phyloP scores from a whole-genome alignment of 1,140 invertebrate species.

The Bradysia coprophila region DNA sequence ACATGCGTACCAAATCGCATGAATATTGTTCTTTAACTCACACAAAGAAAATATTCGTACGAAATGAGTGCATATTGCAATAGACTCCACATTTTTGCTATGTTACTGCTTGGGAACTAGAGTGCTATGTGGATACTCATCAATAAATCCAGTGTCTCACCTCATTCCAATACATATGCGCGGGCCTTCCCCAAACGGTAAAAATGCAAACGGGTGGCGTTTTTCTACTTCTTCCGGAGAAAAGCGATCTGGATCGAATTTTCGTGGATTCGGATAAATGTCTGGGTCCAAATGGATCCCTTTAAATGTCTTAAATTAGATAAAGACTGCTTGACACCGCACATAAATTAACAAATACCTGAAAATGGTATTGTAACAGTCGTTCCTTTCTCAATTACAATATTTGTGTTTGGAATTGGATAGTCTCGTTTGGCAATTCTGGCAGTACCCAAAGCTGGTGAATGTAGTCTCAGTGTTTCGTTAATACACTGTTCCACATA shows the following conservation, averaged over 20 bases:
- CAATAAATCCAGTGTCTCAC: no score
- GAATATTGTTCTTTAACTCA: no score
- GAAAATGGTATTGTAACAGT: slow-evolving; percentile 30
- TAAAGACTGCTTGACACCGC: no score
- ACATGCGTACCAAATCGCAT: no score
- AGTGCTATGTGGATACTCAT: no score
- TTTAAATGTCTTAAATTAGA: no score
- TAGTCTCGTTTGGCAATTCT: slow-evolving; percentile 35
- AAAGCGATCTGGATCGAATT: slow-evolving; percentile 40
- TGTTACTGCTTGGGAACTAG: no score
- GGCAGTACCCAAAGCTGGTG: slow-evolving; percentile 43
- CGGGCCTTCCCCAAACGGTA: slow-evolving; percentile 52
- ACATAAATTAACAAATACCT: no score
- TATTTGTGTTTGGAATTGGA: slow-evolving; percentile 23
- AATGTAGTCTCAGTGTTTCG: slow-evolving; percentile 40
- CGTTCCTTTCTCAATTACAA: slow-evolving; percentile 20
- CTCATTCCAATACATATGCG: slow-evolving; percentile 51
- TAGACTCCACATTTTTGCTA: no score
- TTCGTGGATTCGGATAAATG: slow-evolving; percentile 32
- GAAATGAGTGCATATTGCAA: no score
- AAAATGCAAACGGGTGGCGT: slow-evolving; percentile 31
- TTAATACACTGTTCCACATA: slow-evolving; percentile 50
- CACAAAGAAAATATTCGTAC: no score
- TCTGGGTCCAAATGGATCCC: no score
- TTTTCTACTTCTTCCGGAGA: slow-evolving; percentile 24